These are phyloP conservation scores for Hydropotes inermis DNA, from an alignment of 2,113 vertebrate species.

Conservation along the genomic window DNA sequence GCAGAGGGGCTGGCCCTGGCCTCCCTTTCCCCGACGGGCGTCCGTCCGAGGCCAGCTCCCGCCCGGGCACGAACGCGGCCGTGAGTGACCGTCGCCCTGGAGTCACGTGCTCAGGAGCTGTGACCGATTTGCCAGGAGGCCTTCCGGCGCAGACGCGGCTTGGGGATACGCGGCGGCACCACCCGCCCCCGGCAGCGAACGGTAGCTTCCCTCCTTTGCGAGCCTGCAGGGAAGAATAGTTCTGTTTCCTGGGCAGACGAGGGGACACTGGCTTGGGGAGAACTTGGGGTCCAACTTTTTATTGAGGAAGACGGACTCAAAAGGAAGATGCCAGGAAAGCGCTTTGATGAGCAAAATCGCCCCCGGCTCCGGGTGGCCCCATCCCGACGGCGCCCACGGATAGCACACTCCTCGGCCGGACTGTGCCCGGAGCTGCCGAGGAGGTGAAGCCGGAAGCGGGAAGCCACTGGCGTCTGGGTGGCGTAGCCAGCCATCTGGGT, in stretches of 20 bases:
- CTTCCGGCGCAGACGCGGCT: slow-evolving; percentile 24
- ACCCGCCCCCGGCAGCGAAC: background rate
- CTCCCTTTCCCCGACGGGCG: slow-evolving; percentile 28
- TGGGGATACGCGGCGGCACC: background rate
- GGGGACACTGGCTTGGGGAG: background rate
- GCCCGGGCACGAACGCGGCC: slow-evolving; percentile 22
- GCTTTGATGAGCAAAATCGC: background rate
- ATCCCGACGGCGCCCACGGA: background rate
- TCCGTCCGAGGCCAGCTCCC: slow-evolving; percentile 57
- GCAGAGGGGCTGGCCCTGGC: background rate
- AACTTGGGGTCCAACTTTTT: background rate
- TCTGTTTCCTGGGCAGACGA: background rate
- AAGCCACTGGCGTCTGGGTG: background rate
- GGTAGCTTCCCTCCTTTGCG: slow-evolving; percentile 2
- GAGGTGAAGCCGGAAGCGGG: background rate
- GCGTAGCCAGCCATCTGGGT: background rate
- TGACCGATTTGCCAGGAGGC: slow-evolving; percentile 52
- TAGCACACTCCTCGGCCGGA: background rate
- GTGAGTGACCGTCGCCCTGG: slow-evolving; percentile 5
- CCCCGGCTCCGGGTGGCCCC: background rate
- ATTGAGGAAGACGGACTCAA: background rate
- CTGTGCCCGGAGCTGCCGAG: background rate
- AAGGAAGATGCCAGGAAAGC: background rate
- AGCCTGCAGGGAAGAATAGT: background rate
- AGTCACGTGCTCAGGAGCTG: background rate